These are phyloP conservation scores for Tauraco hartlaubi DNA, from an alignment of 2,797 vertebrate species.

Conservation along the genomic window DNA sequence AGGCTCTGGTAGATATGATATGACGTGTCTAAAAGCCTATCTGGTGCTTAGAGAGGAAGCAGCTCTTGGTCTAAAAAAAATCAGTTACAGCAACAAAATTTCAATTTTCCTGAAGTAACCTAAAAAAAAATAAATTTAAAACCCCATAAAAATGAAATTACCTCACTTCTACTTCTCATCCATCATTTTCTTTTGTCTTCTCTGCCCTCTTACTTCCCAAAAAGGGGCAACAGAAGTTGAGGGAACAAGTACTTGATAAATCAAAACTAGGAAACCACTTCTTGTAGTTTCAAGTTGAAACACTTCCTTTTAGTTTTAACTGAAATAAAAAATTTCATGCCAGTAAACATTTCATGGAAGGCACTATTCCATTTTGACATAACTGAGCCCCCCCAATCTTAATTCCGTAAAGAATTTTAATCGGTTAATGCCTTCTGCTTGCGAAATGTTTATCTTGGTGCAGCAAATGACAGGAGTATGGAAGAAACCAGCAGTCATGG, in stretches of 20 bases:
- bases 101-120: background rate
- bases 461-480: background rate
- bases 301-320: background rate
- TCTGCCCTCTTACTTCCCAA: background rate
- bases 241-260: background rate
- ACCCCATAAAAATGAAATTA: background rate
- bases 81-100: background rate
- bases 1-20: background rate
- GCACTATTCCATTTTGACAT: background rate
- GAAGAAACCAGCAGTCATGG: background rate
- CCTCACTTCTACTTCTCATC: background rate
- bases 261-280: background rate
- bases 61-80: background rate
- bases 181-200: background rate
- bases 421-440: background rate
- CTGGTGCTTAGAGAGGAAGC: background rate
- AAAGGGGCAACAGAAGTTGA: background rate
- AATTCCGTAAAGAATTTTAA: background rate
- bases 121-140: background rate
- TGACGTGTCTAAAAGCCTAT: background rate
- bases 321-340: background rate
- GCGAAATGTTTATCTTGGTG: background rate
- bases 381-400: background rate
- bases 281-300: background rate
- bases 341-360: background rate